These are phyloP conservation scores for Agapostemon virescens DNA, from an alignment of 2,888 invertebrate genomes.

Conservation along the genomic window DNA sequence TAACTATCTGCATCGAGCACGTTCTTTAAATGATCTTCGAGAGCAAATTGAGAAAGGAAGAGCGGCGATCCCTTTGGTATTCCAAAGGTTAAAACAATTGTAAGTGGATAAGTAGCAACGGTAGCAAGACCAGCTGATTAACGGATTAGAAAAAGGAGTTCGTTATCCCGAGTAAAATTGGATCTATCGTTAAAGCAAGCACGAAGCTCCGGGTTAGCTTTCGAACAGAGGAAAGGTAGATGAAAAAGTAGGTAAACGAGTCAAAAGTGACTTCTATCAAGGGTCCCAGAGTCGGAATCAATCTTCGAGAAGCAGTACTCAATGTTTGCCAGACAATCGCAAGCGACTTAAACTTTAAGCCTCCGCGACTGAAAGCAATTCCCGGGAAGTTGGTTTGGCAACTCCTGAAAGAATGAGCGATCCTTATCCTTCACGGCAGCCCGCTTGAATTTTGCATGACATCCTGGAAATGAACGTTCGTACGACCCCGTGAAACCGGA, in stretches of 20 bases:
- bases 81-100: neutral
- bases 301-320: slow-evolving; percentile 42
- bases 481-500: slow-evolving; percentile 12
- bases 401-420: slow-evolving; percentile 50
- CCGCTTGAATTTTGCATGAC: slow-evolving; percentile 56
- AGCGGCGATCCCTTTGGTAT: neutral
- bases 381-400: slow-evolving; percentile 34
- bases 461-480: slow-evolving; percentile 44
- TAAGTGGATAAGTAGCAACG: neutral
- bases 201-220: neutral
- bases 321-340: slow-evolving; percentile 62
- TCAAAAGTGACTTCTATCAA: slow-evolving; percentile 38
- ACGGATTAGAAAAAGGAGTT: neutral
- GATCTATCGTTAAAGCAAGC: too few relatives aligned
- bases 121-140: neutral
- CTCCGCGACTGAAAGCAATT: slow-evolving; percentile 53
- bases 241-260: slow-evolving; percentile 23
- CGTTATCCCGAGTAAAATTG: neutral
- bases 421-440: slow-evolving; percentile 48
- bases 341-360: slow-evolving; percentile 59
- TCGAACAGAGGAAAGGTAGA: neutral
- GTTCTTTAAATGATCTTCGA: neutral
- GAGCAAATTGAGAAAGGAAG: neutral
- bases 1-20: neutral
- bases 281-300: slow-evolving; percentile 43